Evolutionary conservation across 2,113 vertebrate species (phyloP), one percentile per base, ranked within the genome.

Genomic region (Trichomycterus rosablanca): DNA sequence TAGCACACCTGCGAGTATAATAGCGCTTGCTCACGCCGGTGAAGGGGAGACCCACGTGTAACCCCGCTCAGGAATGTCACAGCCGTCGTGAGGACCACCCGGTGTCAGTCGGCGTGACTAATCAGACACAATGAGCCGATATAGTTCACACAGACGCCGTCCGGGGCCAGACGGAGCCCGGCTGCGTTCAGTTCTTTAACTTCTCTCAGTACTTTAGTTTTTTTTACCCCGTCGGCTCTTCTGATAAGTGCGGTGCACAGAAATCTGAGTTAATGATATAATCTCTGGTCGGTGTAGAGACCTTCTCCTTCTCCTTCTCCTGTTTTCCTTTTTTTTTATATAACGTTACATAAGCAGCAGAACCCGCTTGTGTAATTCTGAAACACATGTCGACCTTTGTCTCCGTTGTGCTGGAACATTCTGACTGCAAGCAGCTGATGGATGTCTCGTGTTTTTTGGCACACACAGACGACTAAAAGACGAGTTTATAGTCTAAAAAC

Each of bases 21-120:
- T 54, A 51, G 53, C 23, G 49, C 61, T 61, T 28, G 45, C 28
- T 37, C 6, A 39, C 18, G 39, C 15, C 5, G 16, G 58, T 63
- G 19, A 68, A 63, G 18, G 23, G 46, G 40, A 59, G 52, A 56
- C 67, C 71, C 40, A 50, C 59, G 28, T 22, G 35, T 70, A 45
- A 74, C 57, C 61, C 51, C 52, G 51, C 57, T 66, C 67, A 39
- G 57, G 72, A 70, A 67, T 70, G 58, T 70, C 59, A 70, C 59
- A 40, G 44, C 53, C 66, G 51, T 51, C 1, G 18, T n/a, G 34
- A 2, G 40, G 53, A 52, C 67, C 59, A 56, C 67, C 63, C 58
- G 55, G 59, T 64, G 23, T 65, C 63, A 7, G 42, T 16, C 11
- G 42, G 30, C 58, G 58, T 57, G 32, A 40, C 58, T 7, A 46